Base-by-base conservation (phyloP, 1,140 invertebrate genomes). In the Sweltsa coloradensis region DNA sequence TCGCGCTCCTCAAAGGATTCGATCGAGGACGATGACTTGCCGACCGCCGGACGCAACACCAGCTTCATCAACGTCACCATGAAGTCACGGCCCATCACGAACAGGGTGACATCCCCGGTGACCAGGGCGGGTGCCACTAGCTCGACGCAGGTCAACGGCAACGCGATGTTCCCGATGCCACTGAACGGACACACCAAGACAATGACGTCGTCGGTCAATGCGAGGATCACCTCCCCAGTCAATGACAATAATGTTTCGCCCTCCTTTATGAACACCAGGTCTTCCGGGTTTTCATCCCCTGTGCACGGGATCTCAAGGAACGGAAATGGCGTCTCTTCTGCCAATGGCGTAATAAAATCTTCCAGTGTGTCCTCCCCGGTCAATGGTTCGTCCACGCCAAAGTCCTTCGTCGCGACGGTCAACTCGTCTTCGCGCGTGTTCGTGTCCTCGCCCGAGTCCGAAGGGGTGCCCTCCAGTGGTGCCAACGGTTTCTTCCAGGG, bases 61-160 rank as follows among this genome's bases (percentile, higher is more conserved):
- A 79, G 73, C 50, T 86, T 80, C 58, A 87, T 84, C 55, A 83
- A 85, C 59, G 78, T 83, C 21, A 83, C 79, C 0, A 83, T 83
- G 66, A 87, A 84, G 60, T 85, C 79, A 34, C 73, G 76, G 55
- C 62, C 74, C 49, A 48, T 44, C 16, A 11, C 29, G 22, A 25
- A 14, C 18, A 43, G 29, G 23, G 37, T 6, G 23, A 54, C 57
- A 14, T 55, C 52, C 43, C n/a, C n/a, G n/a, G n/a, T n/a, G n/a
- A 56, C 64, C 50, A 63, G 9, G 71, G 50, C 44, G 50, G 52
- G 36, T 39, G 37, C 21, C 43, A 49, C 45, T 16, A 18, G 14
- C 41, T 6, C 14, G 34, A 23, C 23, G 21, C 2, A n/a, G n/a
- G n/a, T 41, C 22, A 25, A 27, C 41, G 19, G 36, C 27, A n/a